phyloP scores from a whole-genome alignment of 2,888 invertebrate genomes.

The Mimachlamys varia region DNA sequence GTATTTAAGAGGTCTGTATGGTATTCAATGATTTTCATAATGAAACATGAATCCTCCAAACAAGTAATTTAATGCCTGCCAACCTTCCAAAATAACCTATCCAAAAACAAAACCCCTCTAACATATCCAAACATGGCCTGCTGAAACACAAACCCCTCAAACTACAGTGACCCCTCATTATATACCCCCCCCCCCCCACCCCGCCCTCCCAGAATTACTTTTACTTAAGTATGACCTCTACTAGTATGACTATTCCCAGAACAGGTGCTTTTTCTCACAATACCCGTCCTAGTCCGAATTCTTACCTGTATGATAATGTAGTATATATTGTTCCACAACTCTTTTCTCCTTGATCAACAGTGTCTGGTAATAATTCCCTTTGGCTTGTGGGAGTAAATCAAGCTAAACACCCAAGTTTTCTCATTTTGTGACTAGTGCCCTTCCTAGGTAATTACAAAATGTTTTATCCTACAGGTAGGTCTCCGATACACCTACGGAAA shows the following conservation, averaged over 20 bases:
- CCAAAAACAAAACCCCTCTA: too few relatives aligned
- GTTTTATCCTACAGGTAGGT: constrained; percentile 4
- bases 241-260: not conserved
- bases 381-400: not conserved
- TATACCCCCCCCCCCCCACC: not conserved
- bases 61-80: not conserved
- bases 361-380: not conserved
- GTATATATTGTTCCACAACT: not conserved
- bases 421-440: not conserved
- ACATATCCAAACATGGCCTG: not conserved
- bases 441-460: not conserved
- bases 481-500: not conserved
- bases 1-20: too few relatives aligned
- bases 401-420: not conserved
- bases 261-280: too few relatives aligned
- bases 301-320: not conserved
- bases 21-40: not conserved
- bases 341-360: not conserved
- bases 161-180: not conserved
- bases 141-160: not conserved
- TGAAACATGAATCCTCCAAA: not conserved
- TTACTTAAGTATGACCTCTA: not conserved
- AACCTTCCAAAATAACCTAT: too few relatives aligned
- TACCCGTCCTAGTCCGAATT: not conserved
- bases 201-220: not conserved